Base-by-base conservation (phyloP, 1,140 invertebrate genomes). In the Rhyzopertha dominica region DNA sequence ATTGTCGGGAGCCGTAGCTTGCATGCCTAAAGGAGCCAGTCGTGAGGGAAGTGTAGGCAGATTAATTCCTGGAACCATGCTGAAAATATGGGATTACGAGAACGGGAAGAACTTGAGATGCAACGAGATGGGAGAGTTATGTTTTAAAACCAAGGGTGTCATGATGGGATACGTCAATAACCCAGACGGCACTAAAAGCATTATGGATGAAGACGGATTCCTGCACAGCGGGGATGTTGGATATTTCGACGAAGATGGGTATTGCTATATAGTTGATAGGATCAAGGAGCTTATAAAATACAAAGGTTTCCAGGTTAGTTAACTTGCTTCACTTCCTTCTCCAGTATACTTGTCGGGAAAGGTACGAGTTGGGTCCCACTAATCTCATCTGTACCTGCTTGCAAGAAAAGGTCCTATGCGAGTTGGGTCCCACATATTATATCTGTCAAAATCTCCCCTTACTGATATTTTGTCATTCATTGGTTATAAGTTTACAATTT, bases 211-310 rank as follows among this genome's bases (percentile, higher is more conserved):
- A 7, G 77, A 87, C 31, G 84, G 85, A 1, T 90, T 81, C 77
- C 61, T 90, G 7, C 76, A 82, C 34, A 86, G 85, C 16, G 86
- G 86, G 10, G 85, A 90, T 61, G 73, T 89, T 43, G 85, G 81
- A 1, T 85, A 81, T 58, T 80, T 77, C 51, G 84, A 88, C 53
- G 58, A 75, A 8, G 73, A 85, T 7, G 75, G 75, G 2, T 78
- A 73, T 53, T 77, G 88, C 53, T 85, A 76, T 45, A 79, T 90
- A 51, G 79, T 85, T 1, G 87, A 89, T 58, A 69, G 87, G 28
- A 63, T 87, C 0, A 90, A 90, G 61, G 85, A 89, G 58, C 65
- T 90, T 2, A 88, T 89, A 28, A 90, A 89, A 59, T 85, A 83
- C 58, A 87, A 87, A 66, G 84, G 79, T 28, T 80, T 78, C 54